A percentile compares a stretch with the other conserved stretches of the same genome.
These are phyloP conservation scores for Cephus nigrinus DNA, from an alignment of 2,888 invertebrate genomes.

Conservation along the genomic window DNA sequence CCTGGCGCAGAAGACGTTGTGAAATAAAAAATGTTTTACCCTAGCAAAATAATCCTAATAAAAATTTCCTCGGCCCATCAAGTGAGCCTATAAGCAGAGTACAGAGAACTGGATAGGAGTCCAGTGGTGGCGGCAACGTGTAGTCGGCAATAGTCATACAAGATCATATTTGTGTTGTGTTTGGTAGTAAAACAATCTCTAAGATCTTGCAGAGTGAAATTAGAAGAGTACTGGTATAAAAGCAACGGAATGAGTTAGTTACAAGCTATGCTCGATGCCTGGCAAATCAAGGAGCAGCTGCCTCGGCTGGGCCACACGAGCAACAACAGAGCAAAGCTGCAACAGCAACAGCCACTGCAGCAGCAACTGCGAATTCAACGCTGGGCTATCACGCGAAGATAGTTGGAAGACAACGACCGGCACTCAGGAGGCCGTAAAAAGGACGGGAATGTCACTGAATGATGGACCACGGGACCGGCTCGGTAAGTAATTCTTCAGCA, in stretches of 20 bases:
- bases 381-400: slow-evolving; percentile 33
- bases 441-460: slow-evolving; percentile 65
- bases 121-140: neutral
- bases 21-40: neutral
- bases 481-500: slow-evolving; percentile 64
- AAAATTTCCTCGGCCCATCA: neutral
- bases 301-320: neutral
- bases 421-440: slow-evolving; percentile 61
- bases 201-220: slow-evolving; percentile 33
- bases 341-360: slow-evolving; percentile 17
- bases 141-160: neutral
- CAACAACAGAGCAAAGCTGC: neutral
- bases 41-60: neutral
- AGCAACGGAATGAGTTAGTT: slow-evolving; percentile 37
- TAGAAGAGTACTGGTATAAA: slow-evolving; percentile 53
- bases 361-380: slow-evolving; percentile 31
- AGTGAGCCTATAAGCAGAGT: neutral
- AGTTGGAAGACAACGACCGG: slow-evolving; percentile 43
- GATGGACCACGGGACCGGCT: slow-evolving; percentile 53
- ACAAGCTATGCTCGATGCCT: slow-evolving; percentile 24
- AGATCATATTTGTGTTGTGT: slow-evolving; percentile 19
- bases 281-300: neutral
- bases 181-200: slow-evolving; percentile 36
- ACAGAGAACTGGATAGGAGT: neutral
- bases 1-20: too few relatives aligned